phyloP scores from a whole-genome alignment of 2,797 vertebrate species.

The Dipus sagitta region DNA sequence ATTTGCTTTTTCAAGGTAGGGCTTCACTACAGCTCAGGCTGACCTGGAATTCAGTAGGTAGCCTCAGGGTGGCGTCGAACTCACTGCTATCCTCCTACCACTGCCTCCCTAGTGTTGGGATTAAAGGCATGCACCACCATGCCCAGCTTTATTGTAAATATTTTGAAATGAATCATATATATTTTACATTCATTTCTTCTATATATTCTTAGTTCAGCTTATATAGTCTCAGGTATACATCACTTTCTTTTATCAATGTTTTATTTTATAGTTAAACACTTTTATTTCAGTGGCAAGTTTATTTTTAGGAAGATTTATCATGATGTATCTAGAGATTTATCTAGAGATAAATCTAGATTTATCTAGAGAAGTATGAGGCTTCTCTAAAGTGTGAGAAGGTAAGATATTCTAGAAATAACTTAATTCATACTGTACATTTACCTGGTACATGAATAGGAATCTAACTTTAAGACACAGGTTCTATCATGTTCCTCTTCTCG shows the following conservation, averaged over 20 bases:
- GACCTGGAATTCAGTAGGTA: too few species aligned
- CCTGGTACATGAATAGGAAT: neutral
- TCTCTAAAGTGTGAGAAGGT: neutral
- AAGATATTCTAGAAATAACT: conserved; percentile 42
- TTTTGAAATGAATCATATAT: neutral
- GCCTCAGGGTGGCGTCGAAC: too few species aligned
- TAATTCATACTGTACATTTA: neutral
- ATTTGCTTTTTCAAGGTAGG: too few species aligned
- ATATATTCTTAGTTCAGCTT: neutral
- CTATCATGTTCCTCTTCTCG: neutral
- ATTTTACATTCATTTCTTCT: neutral
- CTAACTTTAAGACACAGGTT: neutral
- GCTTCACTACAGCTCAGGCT: too few species aligned
- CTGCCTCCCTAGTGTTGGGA: too few species aligned
- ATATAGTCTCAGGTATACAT: neutral
- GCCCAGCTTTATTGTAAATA: neutral
- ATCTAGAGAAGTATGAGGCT: neutral
- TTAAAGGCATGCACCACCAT: too few species aligned
- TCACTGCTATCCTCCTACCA: too few species aligned
- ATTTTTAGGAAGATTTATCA: conserved; percentile 54
- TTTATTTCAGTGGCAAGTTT: neutral
- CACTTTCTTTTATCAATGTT: conserved; percentile 31
- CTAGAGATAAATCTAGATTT: too few species aligned
- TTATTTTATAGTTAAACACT: conserved; percentile 18
- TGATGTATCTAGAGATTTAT: conserved; percentile 12